Conservation (phyloP, 2,888 invertebrate genomes). For the Abscondita cerata region DNA sequence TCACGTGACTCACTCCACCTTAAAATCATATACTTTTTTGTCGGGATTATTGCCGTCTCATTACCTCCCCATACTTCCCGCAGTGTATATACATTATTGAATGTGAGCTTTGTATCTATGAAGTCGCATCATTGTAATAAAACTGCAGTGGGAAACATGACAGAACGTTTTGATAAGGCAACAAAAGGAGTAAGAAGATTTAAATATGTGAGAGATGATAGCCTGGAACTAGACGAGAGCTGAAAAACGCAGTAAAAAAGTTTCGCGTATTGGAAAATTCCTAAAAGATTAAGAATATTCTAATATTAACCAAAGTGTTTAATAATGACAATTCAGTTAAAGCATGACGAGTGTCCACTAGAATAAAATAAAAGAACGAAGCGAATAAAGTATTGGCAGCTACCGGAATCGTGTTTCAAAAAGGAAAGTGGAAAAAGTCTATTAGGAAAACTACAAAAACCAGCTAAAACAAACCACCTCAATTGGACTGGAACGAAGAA, state of each 20-base stretch:
- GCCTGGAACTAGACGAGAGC: neutral
- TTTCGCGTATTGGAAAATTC: constrained; percentile 1
- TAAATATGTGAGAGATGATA: neutral
- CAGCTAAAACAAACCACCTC: too few relatives aligned
- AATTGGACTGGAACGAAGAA: too few relatives aligned
- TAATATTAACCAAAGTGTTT: neutral
- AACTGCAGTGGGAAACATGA: neutral
- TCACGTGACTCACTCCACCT: neutral
- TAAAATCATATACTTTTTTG: neutral
- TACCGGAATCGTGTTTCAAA: neutral
- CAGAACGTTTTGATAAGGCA: neutral
- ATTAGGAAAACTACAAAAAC: too few relatives aligned
- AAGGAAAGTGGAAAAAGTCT: neutral
- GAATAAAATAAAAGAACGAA: constrained; percentile 3
- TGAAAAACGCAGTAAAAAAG: constrained; percentile 2
- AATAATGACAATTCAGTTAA: constrained; percentile 6
- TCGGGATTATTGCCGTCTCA: constrained; percentile 1
- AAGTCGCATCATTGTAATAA: constrained; percentile 8
- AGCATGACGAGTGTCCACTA: neutral
- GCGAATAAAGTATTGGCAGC: constrained; percentile 3
- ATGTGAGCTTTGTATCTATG: neutral
- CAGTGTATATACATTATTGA: neutral
- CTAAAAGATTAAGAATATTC: constrained; percentile 7
- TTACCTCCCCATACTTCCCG: neutral
- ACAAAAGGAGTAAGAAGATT: neutral